Percentiles rank a stretch among this genome's conserved stretches.
These are phyloP conservation scores for Caenorhabditis sulstoni DNA, from an alignment of 2,888 invertebrate species.

Conservation along the genomic window DNA sequence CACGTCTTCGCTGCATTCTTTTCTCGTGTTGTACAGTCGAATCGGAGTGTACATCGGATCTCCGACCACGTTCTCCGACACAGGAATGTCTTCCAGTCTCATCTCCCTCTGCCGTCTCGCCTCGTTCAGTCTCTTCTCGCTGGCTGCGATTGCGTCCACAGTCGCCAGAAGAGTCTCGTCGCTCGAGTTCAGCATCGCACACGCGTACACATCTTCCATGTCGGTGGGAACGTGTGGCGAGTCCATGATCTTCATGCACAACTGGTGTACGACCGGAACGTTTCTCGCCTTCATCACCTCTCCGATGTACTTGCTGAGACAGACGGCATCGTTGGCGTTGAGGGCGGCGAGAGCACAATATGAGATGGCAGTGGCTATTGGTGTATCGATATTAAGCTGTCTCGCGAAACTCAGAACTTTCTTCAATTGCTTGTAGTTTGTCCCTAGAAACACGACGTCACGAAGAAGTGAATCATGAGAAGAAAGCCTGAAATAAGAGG, in stretches of 20 bases:
- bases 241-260: conserved; percentile 65
- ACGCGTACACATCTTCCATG: conserved; percentile 67
- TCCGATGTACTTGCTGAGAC: conserved; percentile 63
- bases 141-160: conserved; percentile 50
- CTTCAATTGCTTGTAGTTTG: conserved; percentile 68
- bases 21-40: conserved; percentile 14
- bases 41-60: conserved; percentile 57
- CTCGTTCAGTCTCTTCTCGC: conserved; percentile 24
- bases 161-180: conserved; percentile 58
- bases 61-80: conserved; percentile 28
- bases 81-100: conserved; percentile 24
- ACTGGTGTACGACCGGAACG: conserved; percentile 67
- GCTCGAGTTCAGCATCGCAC: conserved; percentile 66
- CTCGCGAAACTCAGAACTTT: conserved; percentile 63
- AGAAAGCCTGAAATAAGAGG: conserved; percentile 37
- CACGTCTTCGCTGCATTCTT: conserved; percentile 30
- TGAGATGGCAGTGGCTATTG: conserved; percentile 68
- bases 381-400: conserved; percentile 65
- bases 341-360: conserved; percentile 67
- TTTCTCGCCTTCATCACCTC: conserved; percentile 66
- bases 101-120: conserved; percentile 7
- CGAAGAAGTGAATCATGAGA: conserved; percentile 62
- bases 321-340: conserved; percentile 58
- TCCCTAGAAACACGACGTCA: conserved; percentile 60
- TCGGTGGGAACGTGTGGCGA: conserved; percentile 53